Evolutionary conservation across 2,113 vertebrate species (phyloP).

Genomic region (Notarius quadriscutis): DNA sequence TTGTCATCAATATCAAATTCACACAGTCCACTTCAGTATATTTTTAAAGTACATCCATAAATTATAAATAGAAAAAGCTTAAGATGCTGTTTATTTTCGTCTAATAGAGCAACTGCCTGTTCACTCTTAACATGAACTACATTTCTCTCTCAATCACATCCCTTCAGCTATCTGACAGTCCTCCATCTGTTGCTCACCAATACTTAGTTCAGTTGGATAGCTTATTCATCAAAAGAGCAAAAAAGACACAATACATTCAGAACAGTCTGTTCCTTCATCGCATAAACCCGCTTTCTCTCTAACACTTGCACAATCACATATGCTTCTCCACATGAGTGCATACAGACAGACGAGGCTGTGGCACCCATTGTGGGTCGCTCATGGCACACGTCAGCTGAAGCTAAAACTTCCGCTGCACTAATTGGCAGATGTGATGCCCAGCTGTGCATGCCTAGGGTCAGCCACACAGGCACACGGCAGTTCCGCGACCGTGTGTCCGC

Average conservation of each 20-base stretch:
- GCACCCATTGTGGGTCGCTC: conserved; percentile 50
- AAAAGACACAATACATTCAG: background rate
- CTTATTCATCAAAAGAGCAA: background rate
- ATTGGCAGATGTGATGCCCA: conserved; percentile 56
- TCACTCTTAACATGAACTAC: background rate
- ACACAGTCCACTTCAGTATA: background rate
- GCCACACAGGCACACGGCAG: conserved; percentile 20
- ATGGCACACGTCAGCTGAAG: conserved; percentile 43
- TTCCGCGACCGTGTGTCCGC: conserved; percentile 39
- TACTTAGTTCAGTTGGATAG: background rate
- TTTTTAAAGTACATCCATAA: background rate
- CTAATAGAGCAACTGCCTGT: background rate
- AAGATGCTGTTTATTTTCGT: conserved; percentile 1
- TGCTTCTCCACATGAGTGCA: conserved; percentile 24
- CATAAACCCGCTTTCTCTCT: conserved; percentile 8
- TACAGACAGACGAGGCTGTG: conserved; percentile 28
- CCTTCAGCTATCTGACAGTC: conserved; percentile 1
- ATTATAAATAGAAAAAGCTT: background rate
- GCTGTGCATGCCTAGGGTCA: conserved; percentile 53
- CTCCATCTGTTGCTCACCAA: background rate
- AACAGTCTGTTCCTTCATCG: background rate
- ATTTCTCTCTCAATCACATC: background rate
- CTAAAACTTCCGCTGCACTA: conserved; percentile 41
- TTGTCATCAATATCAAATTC: background rate
- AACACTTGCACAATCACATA: conserved; percentile 40